phyloP scores from a whole-genome alignment of 1,140 invertebrate genomes.

The Aphidius gifuensis region DNA sequence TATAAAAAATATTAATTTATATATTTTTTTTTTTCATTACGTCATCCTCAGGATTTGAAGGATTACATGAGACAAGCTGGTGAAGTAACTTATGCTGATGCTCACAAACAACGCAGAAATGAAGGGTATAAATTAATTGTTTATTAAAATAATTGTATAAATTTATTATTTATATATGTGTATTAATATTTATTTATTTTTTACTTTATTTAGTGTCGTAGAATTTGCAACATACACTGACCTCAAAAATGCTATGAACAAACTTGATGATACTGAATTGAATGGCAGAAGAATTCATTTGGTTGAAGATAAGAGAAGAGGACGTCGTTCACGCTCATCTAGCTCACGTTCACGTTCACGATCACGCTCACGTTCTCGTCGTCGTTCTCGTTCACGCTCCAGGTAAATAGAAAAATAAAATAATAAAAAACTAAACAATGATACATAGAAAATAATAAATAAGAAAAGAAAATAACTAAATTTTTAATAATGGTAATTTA shows the following conservation, averaged over 20 bases:
- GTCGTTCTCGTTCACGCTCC: constrained; percentile 64
- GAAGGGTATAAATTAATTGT: constrained; percentile 77
- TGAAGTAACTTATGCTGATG: constrained; percentile 98
- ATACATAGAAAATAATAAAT: too few species aligned
- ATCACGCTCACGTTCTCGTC: constrained; percentile 63
- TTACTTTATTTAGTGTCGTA: constrained; percentile 71
- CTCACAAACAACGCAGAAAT: constrained; percentile 93
- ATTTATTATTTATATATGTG: constrained; percentile 1
- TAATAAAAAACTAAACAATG: not conserved
- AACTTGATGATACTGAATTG: constrained; percentile 92
- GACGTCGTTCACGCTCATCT: constrained; percentile 63
- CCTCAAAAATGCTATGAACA: constrained; percentile 94
- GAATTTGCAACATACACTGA: constrained; percentile 91
- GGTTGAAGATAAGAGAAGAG: constrained; percentile 76
- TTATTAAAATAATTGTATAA: constrained; percentile 17
- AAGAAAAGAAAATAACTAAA: too few species aligned
- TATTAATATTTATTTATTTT: constrained; percentile 23
- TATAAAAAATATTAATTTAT: constrained; percentile 23
- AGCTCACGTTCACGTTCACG: constrained; percentile 69
- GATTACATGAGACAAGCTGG: constrained; percentile 99
- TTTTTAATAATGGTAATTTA: too few species aligned
- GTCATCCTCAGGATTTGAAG: constrained; percentile 84
- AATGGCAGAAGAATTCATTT: constrained; percentile 90
- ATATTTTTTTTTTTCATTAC: constrained; percentile 36
- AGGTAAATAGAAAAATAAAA: constrained; percentile 42